A percentile compares a stretch with the other conserved stretches of the same genome.
Conservation (phyloP, 2,888 invertebrate species). For the Diadegma fenestrale region DNA sequence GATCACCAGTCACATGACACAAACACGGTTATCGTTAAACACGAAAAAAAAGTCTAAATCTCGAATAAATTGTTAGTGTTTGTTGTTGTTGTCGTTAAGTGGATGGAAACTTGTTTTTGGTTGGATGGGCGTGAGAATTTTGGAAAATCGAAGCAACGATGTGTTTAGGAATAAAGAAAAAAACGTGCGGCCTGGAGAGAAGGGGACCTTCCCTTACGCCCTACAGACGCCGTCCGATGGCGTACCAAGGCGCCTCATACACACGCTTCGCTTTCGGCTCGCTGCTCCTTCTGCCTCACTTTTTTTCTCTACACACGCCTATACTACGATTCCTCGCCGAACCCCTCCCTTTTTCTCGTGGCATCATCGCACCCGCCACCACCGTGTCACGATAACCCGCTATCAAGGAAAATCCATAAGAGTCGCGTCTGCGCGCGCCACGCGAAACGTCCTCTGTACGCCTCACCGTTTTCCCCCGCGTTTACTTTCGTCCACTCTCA, state of each 20-base stretch:
- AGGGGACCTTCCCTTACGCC: constrained; percentile 73
- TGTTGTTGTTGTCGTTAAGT: background rate
- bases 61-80: constrained; percentile 3
- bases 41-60: constrained; percentile 61
- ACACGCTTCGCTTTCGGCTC: constrained; percentile 49
- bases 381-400: constrained; percentile 66
- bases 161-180: background rate
- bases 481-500: constrained; percentile 49
- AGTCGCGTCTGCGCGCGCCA: constrained; percentile 82
- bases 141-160: background rate
- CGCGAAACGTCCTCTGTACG: constrained; percentile 17
- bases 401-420: constrained; percentile 83
- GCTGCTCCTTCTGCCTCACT: constrained; percentile 43
- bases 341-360: constrained; percentile 65
- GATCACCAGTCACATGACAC: constrained; percentile 72
- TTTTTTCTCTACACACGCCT: constrained; percentile 53
- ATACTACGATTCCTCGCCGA: constrained; percentile 44
- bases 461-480: constrained; percentile 50
- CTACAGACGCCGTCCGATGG: constrained; percentile 55
- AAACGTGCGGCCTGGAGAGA: constrained; percentile 3
- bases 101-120: background rate
- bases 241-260: constrained; percentile 50
- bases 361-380: constrained; percentile 36
- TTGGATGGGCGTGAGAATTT: constrained; percentile 13
- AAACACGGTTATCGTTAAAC: constrained; percentile 70